These are phyloP conservation scores for Thymelicus lineola DNA, from an alignment of 2,888 invertebrate species.

Conservation along the genomic window DNA sequence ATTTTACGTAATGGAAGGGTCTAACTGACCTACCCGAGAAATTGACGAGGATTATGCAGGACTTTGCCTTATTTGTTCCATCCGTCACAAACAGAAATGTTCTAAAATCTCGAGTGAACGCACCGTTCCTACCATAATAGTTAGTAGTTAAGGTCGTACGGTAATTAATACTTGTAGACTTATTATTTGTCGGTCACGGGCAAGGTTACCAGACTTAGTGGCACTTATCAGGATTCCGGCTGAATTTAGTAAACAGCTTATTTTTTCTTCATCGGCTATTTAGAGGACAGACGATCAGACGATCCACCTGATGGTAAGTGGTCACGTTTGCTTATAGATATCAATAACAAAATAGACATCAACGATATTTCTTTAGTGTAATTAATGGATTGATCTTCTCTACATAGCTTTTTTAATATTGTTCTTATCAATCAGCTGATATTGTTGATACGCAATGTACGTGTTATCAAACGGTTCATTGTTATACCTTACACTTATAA, in stretches of 20 bases:
- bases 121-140: background rate
- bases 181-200: background rate
- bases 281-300: too few species aligned
- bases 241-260: background rate
- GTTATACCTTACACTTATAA: background rate
- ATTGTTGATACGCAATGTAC: too few species aligned
- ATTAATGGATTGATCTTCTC: too few species aligned
- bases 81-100: too few species aligned
- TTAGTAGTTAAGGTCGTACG: background rate
- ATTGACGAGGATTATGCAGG: background rate
- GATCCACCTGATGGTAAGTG: too few species aligned
- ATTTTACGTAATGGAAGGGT: background rate
- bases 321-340: too few species aligned
- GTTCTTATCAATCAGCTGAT: too few species aligned
- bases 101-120: too few species aligned
- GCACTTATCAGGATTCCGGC: background rate
- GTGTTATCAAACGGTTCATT: background rate
- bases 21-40: background rate
- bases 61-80: background rate
- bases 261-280: background rate
- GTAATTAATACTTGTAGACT: background rate
- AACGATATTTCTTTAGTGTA: too few species aligned
- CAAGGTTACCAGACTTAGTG: background rate
- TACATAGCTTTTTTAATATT: too few species aligned
- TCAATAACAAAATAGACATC: too few species aligned